phyloP scores from a whole-genome alignment of 2,888 invertebrate species.

The Xestoiulus laeticollis region DNA sequence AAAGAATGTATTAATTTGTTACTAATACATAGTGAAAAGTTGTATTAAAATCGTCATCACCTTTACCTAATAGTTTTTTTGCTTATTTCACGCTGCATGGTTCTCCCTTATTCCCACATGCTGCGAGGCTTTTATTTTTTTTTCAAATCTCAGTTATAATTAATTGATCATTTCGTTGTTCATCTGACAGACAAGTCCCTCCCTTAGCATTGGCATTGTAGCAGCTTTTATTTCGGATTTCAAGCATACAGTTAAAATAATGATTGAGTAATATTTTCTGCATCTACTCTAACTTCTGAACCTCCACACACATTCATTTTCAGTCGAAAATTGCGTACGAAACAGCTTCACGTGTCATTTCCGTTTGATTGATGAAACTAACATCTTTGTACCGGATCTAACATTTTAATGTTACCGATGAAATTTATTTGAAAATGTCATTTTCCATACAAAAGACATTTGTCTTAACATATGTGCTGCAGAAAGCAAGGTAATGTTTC shows the following conservation, averaged over 20 bases:
- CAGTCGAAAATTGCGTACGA: neutral
- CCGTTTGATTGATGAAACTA: slow-evolving; percentile 29
- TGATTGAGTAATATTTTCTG: slow-evolving; percentile 43
- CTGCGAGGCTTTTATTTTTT: neutral
- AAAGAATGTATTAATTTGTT: neutral
- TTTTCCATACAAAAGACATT: slow-evolving; percentile 28
- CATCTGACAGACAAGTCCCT: slow-evolving; percentile 1
- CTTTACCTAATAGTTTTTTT: neutral
- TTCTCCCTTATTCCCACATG: neutral
- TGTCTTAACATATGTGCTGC: slow-evolving; percentile 13
- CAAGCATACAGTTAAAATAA: slow-evolving; percentile 31
- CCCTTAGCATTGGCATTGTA: slow-evolving; percentile 24
- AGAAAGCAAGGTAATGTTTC: neutral
- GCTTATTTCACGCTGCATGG: neutral
- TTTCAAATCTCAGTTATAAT: neutral
- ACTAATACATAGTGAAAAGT: neutral
- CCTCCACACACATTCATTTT: slow-evolving; percentile 28
- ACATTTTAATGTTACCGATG: slow-evolving; percentile 40
- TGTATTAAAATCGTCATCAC: neutral
- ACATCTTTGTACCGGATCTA: slow-evolving; percentile 38
- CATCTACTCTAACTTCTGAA: slow-evolving; percentile 35
- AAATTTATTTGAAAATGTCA: slow-evolving; percentile 43
- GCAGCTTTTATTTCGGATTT: slow-evolving; percentile 12
- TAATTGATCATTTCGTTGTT: slow-evolving; percentile 42
- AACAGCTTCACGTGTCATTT: slow-evolving; percentile 23